Conservation (phyloP, 2,888 invertebrate genomes). For the Pachymerium ferrugineum region DNA sequence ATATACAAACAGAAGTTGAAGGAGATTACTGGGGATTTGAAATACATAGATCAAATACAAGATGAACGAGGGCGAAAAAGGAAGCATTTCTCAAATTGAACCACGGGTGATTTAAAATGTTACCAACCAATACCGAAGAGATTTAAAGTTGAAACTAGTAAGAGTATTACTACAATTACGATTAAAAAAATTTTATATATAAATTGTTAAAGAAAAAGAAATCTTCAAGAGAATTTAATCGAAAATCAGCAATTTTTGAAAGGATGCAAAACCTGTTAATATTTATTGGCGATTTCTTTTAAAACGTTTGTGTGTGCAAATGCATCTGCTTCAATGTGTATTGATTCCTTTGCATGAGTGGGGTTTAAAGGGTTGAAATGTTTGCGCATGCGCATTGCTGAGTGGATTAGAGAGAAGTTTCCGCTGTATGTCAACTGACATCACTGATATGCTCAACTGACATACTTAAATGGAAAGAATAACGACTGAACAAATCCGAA, state of each 20-base stretch:
- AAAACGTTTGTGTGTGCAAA: not conserved
- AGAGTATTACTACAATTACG: too few species aligned
- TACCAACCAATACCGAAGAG: not conserved
- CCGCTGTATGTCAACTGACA: constrained; percentile 21
- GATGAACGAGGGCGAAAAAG: constrained; percentile 18
- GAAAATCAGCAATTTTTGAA: not conserved
- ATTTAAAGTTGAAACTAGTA: not conserved
- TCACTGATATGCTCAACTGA: constrained; percentile 18
- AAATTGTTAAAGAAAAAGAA: too few species aligned
- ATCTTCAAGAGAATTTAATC: too few species aligned
- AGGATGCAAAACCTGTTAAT: not conserved
- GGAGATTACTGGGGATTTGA: constrained; percentile 24
- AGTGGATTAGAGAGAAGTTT: constrained; percentile 24
- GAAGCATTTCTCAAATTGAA: constrained; percentile 25
- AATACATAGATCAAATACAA: constrained; percentile 27
- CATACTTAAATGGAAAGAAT: not conserved
- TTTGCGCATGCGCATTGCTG: constrained; percentile 20
- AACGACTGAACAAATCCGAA: not conserved
- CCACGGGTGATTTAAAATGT: constrained; percentile 13
- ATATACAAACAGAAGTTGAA: constrained; percentile 24
- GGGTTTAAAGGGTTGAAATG: constrained; percentile 27
- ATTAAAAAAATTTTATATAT: too few species aligned
- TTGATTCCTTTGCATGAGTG: constrained; percentile 22
- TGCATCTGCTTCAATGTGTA: constrained; percentile 25
- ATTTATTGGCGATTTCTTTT: constrained; percentile 20